A percentile compares a stretch with the other conserved stretches of the same genome.
phyloP scores from a whole-genome alignment of 1,140 invertebrate species.

The Ostrea denselamellosa region DNA sequence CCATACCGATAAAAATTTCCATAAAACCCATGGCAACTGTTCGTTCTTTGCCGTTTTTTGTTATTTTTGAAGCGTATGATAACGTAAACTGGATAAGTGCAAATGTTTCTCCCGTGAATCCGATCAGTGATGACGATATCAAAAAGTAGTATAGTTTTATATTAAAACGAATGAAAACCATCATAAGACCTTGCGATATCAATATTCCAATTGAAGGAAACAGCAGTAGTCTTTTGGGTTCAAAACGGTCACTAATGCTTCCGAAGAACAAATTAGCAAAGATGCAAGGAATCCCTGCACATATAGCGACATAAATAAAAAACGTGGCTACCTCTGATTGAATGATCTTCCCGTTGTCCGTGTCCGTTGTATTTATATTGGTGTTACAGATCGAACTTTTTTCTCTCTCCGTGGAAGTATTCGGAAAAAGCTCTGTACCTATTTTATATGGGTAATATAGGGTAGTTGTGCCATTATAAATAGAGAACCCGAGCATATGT shows the following conservation, averaged over 20 bases:
- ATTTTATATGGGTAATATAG: not conserved
- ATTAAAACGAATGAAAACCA: not conserved
- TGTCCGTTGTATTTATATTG: not conserved
- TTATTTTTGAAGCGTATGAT: not conserved
- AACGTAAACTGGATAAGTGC: not conserved
- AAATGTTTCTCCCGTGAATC: not conserved
- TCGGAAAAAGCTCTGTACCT: not conserved
- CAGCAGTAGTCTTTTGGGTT: not conserved
- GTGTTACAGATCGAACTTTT: not conserved
- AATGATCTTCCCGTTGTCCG: not conserved
- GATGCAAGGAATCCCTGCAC: not conserved
- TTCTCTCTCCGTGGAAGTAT: not conserved
- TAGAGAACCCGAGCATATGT: not conserved
- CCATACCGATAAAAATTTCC: slow-evolving; percentile 14
- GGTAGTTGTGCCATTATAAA: not conserved
- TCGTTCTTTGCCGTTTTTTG: not conserved
- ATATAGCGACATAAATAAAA: not conserved
- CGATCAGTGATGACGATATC: not conserved
- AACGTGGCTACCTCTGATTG: not conserved
- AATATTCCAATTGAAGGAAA: not conserved
- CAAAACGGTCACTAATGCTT: not conserved
- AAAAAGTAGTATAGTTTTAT: not conserved
- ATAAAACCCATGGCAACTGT: not conserved
- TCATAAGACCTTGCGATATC: not conserved
- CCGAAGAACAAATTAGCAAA: not conserved